Conservation (phyloP, 2,113 vertebrate genomes). For the Sapayoa aenigma region DNA sequence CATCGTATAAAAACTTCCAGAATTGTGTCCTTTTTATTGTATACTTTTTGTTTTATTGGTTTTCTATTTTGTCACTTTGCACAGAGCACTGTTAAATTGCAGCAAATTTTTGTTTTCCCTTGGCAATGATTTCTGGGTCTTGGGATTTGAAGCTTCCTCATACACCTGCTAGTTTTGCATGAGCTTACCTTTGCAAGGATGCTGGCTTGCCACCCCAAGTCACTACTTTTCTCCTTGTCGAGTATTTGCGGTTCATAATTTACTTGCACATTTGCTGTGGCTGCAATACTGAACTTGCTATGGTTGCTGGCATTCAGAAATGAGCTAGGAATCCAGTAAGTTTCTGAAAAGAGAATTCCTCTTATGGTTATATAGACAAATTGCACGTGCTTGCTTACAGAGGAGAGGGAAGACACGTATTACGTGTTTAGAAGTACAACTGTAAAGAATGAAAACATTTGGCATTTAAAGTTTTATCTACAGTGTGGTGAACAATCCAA, state of each 20-base stretch:
- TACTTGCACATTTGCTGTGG: conserved; percentile 73
- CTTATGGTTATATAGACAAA: not conserved
- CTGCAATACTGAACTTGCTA: conserved; percentile 68
- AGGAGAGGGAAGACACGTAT: not conserved
- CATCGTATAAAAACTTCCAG: conserved; percentile 44
- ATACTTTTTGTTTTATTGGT: conserved; percentile 15
- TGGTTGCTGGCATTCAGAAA: conserved; percentile 68
- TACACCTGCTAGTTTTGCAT: conserved; percentile 75
- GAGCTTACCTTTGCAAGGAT: conserved; percentile 72
- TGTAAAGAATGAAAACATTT: not conserved
- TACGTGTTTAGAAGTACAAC: not conserved
- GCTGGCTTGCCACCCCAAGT: conserved; percentile 59
- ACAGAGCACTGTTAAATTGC: conserved; percentile 31
- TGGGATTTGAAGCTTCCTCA: conserved; percentile 66
- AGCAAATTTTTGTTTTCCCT: conserved; percentile 51
- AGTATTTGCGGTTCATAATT: conserved; percentile 65
- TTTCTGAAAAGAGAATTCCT: conserved; percentile 7
- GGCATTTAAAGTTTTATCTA: not conserved
- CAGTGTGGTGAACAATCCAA: not conserved
- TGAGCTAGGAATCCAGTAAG: conserved; percentile 57
- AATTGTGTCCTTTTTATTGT: conserved; percentile 40
- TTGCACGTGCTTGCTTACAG: not conserved
- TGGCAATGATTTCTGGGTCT: conserved; percentile 56
- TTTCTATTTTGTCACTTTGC: conserved; percentile 45
- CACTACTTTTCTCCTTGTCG: conserved; percentile 66